A percentile compares a stretch with the other conserved stretches of the same genome.
These are phyloP conservation scores for Herpetotheres cachinnans DNA, from an alignment of 2,113 vertebrate genomes.

Conservation along the genomic window DNA sequence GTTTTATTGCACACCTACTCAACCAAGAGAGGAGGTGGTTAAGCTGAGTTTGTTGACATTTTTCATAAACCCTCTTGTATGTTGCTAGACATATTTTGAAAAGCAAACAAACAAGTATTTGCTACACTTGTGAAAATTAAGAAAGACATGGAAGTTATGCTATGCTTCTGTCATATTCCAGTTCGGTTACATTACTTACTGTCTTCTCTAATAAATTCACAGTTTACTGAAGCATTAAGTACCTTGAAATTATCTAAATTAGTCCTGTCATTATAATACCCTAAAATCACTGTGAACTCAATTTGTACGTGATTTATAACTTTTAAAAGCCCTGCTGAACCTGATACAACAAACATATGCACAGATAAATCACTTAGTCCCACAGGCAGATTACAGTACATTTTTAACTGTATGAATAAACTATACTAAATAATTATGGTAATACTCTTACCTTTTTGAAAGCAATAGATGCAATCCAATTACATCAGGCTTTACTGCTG, in stretches of 20 bases:
- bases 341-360: background rate
- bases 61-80: background rate
- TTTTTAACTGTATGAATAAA: background rate
- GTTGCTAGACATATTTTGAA: background rate
- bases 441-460: background rate
- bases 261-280: constrained; percentile 63
- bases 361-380: background rate
- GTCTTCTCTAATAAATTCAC: constrained; percentile 80
- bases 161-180: background rate
- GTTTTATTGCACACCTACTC: background rate
- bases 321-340: background rate
- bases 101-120: background rate
- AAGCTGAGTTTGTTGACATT: background rate
- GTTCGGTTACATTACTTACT: constrained; percentile 73
- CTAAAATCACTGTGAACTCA: background rate
- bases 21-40: background rate
- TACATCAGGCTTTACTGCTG: background rate
- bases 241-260: constrained; percentile 82
- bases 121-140: background rate
- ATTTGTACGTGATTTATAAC: background rate
- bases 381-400: background rate
- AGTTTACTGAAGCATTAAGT: too few species aligned
- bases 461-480: background rate
- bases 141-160: background rate
- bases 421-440: background rate